Evolutionary conservation across 2,113 vertebrate genomes (phyloP), one percentile per base, ranked within the genome.

Genomic region (Dicentrarchus labrax): DNA sequence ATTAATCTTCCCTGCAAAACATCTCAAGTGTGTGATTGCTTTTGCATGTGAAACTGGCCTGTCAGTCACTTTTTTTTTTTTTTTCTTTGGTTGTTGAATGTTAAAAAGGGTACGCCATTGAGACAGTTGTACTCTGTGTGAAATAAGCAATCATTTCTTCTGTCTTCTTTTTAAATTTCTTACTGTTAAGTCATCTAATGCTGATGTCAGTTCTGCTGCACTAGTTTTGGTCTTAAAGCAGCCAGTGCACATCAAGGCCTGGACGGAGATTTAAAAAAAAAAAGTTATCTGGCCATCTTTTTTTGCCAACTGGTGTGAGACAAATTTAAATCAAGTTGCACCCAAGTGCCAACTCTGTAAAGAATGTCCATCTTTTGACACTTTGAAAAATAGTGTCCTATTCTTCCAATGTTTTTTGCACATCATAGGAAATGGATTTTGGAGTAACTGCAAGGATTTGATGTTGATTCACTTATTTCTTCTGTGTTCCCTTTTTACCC

Each of bases 31-130:
- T 50, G 74, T 19, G 51, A 71, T 72, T 2, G 60, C 76, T 72
- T 30, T 60, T 80, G 76, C 82, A 78, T 87, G 85, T 92, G 84
- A 90, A 88, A 76, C 69, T 73, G 51, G 50, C 67, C 64, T 66
- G 41, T 12, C 10, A 70, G 68, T 67, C 78, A 15, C 30, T 76
- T 72, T 62, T 86, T 83, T 64, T 11, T n/a, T 68, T 76, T 72
- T 62, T 86, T 83, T 64, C 15, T n/a, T 68, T 62, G 51, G 45
- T 83, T 83, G 80, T 72, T 79, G 89, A 90, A 85, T 88, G 88
- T 89, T 69, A 30, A 72, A 30, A 84, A 56, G 17, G 62, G 39
- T 71, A 53, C 16, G 1, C 43, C 21, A 50, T 62, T 50, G 38
- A 73, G 39, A 66, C 65, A 12, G 39, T 76, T 59, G 41, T 71